phyloP scores from a whole-genome alignment of 2,797 vertebrate species.

The Lutjanus argentimaculatus region DNA sequence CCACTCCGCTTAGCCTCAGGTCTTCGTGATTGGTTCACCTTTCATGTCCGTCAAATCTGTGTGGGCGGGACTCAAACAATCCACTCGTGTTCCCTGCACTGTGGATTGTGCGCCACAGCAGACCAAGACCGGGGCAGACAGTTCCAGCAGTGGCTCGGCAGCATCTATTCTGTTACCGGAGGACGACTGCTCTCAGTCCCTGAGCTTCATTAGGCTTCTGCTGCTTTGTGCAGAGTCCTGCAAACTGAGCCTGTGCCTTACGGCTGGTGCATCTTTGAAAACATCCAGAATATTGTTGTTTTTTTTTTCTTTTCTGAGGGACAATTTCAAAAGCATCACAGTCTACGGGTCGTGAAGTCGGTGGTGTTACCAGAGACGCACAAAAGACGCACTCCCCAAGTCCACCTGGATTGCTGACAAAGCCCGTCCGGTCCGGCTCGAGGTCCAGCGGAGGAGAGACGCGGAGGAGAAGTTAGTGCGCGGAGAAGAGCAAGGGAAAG shows the following conservation, averaged over 20 bases:
- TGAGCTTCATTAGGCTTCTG: constrained; percentile 4
- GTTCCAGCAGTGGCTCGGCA: constrained; percentile 32
- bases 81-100: constrained; percentile 73
- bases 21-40: constrained; percentile 68
- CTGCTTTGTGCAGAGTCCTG: constrained; percentile 31
- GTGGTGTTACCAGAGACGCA: constrained; percentile 41
- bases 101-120: constrained; percentile 71
- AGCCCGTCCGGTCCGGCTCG: constrained; percentile 60
- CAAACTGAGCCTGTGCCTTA: constrained; percentile 29
- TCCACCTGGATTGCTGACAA: constrained; percentile 75
- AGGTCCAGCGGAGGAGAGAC: constrained; percentile 66
- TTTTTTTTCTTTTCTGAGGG: constrained; percentile 21
- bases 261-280: constrained; percentile 23
- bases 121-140: constrained; percentile 62
- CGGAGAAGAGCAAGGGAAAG: constrained; percentile 44
- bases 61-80: constrained; percentile 82
- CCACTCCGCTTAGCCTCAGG: background rate
- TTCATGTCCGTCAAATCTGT: constrained; percentile 60
- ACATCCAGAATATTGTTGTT: constrained; percentile 8
- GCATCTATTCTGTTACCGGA: constrained; percentile 43
- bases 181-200: constrained; percentile 42
- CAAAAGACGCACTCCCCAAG: constrained; percentile 54
- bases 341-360: constrained; percentile 54
- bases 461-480: constrained; percentile 67
- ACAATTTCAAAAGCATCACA: constrained; percentile 26